Evolutionary conservation across 1,140 invertebrate genomes (phyloP).

Genomic region (Pemphigus obesinymphae): DNA sequence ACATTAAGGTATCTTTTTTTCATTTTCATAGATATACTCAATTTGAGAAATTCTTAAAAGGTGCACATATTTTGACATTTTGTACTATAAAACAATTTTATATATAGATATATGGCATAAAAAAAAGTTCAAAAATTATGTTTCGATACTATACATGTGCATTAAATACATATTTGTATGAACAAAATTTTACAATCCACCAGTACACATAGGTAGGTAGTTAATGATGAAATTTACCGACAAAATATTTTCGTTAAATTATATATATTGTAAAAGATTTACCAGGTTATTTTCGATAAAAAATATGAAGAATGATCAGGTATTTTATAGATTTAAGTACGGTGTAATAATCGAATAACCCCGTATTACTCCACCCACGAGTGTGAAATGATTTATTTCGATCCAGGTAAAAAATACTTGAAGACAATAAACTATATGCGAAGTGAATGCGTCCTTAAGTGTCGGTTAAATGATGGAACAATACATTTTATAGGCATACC

Average conservation of each 20-base stretch:
- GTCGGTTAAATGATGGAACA: not conserved
- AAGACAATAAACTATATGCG: not conserved
- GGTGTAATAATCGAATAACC: not conserved
- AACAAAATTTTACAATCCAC: too few relatives aligned
- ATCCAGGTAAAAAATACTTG: not conserved
- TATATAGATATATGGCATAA: too few relatives aligned
- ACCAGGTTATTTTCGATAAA: not conserved
- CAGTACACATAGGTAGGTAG: too few relatives aligned
- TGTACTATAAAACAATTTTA: too few relatives aligned
- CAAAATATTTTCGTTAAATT: not conserved
- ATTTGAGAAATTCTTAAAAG: too few relatives aligned
- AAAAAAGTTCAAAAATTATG: too few relatives aligned
- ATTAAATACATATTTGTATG: too few relatives aligned
- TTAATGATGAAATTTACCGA: not conserved
- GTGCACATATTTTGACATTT: too few relatives aligned
- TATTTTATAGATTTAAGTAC: not conserved
- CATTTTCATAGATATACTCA: too few relatives aligned
- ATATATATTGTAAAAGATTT: not conserved
- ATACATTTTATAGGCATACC: not conserved
- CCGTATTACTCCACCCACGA: not conserved
- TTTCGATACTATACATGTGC: too few relatives aligned
- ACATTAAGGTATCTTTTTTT: too few relatives aligned
- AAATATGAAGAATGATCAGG: not conserved
- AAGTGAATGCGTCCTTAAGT: not conserved
- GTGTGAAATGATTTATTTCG: conserved; percentile 7